Evolutionary conservation across 37 sponge, comb jelly and placozoan species (phyloP), one percentile per base, ranked within the genome.

Genomic region (Chondrilla cf. caribensis): DNA sequence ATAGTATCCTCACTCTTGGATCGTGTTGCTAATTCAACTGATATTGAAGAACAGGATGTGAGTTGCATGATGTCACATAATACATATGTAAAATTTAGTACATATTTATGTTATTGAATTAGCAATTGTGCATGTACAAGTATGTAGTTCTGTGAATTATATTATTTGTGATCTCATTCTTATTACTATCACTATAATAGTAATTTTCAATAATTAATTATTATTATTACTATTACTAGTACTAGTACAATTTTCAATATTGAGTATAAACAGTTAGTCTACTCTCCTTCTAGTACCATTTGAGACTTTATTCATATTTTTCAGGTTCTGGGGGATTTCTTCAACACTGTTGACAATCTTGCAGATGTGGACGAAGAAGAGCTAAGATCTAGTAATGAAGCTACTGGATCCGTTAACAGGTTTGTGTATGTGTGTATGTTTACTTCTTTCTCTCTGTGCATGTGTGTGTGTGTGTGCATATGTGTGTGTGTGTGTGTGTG

Each of bases 281-380:
- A n/a, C n/a, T n/a, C n/a, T n/a, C n/a, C n/a, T n/a, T 54, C 17
- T 54, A 54, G 11, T 19, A 19, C 11, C 57, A 54, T n/a, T n/a
- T n/a, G n/a, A n/a, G n/a, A n/a, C n/a, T n/a, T n/a, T n/a, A n/a
- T n/a, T n/a, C n/a, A n/a, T n/a, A n/a, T n/a, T n/a, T n/a, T n/a
- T n/a, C 51, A 89, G 89, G 62, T 64, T 4, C 47, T n/a, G 5
- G 32, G 54, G 14, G 40, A 59, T 1, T 3, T 85, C 33, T 28
- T 89, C 0, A 38, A 33, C 42, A 59, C 81, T 54, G 79, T 88
- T 0, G 84, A 79, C 58, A 83, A 88, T 83, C 64, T 88, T 4
- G 21, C 79, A 9, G 58, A 67, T 15, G 84, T 40, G 11, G 35
- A 62, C 58, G 32, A 22, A 36, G 84, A 79, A 28, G 58, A 65